Base-by-base conservation (phyloP, 2,888 invertebrate species). In the Lingula anatina region DNA sequence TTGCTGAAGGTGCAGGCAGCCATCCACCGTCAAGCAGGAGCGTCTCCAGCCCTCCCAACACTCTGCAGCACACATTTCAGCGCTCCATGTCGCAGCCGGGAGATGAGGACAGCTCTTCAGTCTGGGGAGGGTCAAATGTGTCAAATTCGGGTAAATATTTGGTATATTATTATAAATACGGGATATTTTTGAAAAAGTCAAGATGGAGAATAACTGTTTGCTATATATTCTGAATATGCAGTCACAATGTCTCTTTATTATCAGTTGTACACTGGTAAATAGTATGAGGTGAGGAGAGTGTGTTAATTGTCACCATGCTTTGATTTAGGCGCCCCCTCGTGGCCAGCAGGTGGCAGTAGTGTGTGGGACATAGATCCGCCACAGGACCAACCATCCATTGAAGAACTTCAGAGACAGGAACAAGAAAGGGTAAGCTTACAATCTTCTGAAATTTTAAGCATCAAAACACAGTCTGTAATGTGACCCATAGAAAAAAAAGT, bases 311-410 rank as follows among this genome's bases (percentile, higher is more conserved):
- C n/a, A n/a, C n/a, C n/a, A n/a, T n/a, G n/a, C n/a, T n/a, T n/a
- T n/a, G n/a, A n/a, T n/a, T n/a, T n/a, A n/a, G n/a, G n/a, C n/a
- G n/a, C n/a, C n/a, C n/a, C n/a, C n/a, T n/a, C n/a, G n/a, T n/a
- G 52, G 47, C 53, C 60, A 31, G 59, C 62, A 42, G 59, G 60
- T 15, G 58, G 54, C 21, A 59, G 60, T n/a, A 68, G 68, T 57
- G 68, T 71, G 41, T 71, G 71, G 71, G 70, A 71, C 52, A 50
- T 69, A 20, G 70, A 65, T 39, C 47, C 55, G 12, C 43, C 49
- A 28, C 50, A 55, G 44, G 26, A 38, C 12, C n/a, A n/a, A n/a
- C 15, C 42, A 40, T 37, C 48, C 15, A 51, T 57, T 27, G 50
- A 48, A 20, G 70, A 73, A 46, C 62, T 69, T 43, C 72, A 74